Evolutionary conservation across 2,113 vertebrate genomes (phyloP).

Genomic region (Crocuta crocuta): DNA sequence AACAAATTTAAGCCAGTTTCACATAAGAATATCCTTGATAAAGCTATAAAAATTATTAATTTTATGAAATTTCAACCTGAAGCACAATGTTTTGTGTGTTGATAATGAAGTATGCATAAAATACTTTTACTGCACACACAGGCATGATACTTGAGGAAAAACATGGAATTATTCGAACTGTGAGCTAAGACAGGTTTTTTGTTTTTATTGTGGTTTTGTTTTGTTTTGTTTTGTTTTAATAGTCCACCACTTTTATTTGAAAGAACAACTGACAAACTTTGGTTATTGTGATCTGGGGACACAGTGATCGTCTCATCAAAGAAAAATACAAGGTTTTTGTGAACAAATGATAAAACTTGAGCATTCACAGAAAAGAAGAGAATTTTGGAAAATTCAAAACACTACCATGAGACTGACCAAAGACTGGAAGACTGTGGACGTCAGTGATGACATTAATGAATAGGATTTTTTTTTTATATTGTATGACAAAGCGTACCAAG

Average conservation of each 20-base stretch:
- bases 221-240: not conserved
- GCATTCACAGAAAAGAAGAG: not conserved
- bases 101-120: not conserved
- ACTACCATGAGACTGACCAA: not conserved
- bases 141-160: not conserved
- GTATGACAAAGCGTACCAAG: not conserved
- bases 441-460: conserved; percentile 17
- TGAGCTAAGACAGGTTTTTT: not conserved
- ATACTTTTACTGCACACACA: not conserved
- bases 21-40: conserved; percentile 1
- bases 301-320: not conserved
- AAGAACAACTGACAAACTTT: not conserved
- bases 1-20: not conserved
- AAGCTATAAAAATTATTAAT: conserved; percentile 18
- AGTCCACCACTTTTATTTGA: not conserved
- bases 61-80: conserved; percentile 10
- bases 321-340: not conserved
- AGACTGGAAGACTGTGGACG: not conserved
- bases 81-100: not conserved
- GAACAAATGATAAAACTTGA: conserved; percentile 33
- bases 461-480: not conserved
- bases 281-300: not conserved
- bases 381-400: conserved; percentile 6
- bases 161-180: not conserved
- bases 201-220: not conserved